These are phyloP conservation scores for Formica exsecta DNA, from an alignment of 1,140 invertebrate genomes.

Conservation along the genomic window DNA sequence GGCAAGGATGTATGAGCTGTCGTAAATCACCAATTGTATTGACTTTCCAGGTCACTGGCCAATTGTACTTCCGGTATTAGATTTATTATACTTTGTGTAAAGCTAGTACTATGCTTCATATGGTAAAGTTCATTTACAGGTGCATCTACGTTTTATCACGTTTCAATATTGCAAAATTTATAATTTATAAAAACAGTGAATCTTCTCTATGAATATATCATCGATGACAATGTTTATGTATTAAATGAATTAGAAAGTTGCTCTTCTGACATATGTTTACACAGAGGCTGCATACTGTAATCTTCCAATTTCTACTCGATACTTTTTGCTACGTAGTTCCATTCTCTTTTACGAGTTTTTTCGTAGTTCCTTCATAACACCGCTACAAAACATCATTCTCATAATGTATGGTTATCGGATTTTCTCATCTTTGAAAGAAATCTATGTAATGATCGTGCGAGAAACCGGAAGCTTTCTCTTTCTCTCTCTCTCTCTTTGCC, in stretches of 20 bases:
- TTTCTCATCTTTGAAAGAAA: constrained; percentile 43
- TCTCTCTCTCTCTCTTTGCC: constrained; percentile 19
- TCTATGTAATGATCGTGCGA: constrained; percentile 27
- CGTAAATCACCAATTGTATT: constrained; percentile 40
- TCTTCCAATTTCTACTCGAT: constrained; percentile 3
- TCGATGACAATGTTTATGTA: constrained; percentile 26
- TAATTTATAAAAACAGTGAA: not conserved
- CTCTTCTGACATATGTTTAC: constrained; percentile 29
- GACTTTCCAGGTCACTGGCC: constrained; percentile 61
- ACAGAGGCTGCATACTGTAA: not conserved
- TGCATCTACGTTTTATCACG: not conserved
- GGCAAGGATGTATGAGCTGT: constrained; percentile 32
- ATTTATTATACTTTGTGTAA: constrained; percentile 35
- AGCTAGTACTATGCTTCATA: not conserved
- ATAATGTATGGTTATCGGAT: constrained; percentile 31
- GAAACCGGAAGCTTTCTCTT: not conserved
- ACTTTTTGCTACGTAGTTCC: not conserved
- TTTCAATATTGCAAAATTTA: not conserved
- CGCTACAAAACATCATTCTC: constrained; percentile 16
- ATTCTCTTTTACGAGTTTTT: constrained; percentile 27
- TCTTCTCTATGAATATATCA: not conserved
- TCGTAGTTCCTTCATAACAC: not conserved
- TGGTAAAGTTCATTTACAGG: not conserved
- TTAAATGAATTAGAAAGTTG: constrained; percentile 39
- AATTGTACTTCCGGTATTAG: constrained; percentile 60